Evolutionary conservation across 64 coral and sea anemone species (phyloP).

Genomic region (Stichodactyla mertensii): DNA sequence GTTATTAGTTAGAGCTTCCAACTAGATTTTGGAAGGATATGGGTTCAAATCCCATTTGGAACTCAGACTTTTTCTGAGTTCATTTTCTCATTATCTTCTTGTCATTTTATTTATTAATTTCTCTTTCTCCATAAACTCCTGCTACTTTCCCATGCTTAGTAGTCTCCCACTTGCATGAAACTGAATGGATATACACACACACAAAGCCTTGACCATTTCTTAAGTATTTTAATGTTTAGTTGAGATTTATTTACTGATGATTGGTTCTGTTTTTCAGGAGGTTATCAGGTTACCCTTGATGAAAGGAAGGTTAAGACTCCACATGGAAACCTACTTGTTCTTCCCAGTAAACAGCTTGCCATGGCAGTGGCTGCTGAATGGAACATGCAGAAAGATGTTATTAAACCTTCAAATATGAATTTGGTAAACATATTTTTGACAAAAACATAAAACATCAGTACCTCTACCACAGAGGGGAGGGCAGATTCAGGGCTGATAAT

Average conservation of each 20-base stretch:
- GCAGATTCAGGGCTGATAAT: not conserved
- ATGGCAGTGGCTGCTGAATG: conserved; percentile 88
- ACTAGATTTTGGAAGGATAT: too few species aligned
- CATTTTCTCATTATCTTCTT: too few species aligned
- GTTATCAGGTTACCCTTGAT: conserved; percentile 86
- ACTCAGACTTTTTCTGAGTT: too few species aligned
- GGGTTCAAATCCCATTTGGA: too few species aligned
- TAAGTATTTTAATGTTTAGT: not conserved
- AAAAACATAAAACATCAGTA: not conserved
- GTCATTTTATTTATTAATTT: too few species aligned
- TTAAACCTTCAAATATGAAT: conserved; percentile 87
- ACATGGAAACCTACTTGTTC: conserved; percentile 39
- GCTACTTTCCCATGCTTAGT: too few species aligned
- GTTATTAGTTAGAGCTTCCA: too few species aligned
- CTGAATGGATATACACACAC: too few species aligned
- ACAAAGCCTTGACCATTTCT: too few species aligned
- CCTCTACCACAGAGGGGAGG: not conserved
- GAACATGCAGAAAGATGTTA: conserved; percentile 80
- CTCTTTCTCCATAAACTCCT: too few species aligned
- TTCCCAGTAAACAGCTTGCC: conserved; percentile 69
- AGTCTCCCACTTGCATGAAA: too few species aligned
- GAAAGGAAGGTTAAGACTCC: conserved; percentile 87
- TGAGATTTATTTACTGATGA: not conserved
- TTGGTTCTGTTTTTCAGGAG: conserved; percentile 32
- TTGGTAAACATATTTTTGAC: conserved; percentile 57